Base-by-base conservation (phyloP, 1,140 invertebrate genomes). In the Apis laboriosa region DNA sequence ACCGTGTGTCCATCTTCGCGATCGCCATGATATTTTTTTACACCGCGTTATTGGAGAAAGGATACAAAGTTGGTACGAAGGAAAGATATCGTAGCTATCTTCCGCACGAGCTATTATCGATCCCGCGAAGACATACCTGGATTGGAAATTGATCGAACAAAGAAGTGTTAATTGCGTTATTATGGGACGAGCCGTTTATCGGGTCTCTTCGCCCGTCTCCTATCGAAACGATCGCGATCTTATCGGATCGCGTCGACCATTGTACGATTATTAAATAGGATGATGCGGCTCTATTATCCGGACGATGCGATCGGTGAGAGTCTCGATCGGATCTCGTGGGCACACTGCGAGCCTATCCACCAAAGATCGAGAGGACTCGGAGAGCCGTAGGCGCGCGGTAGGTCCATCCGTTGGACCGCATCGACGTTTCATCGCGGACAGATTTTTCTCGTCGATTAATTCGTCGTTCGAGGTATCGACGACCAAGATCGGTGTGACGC, bases 151-250 rank as follows among this genome's bases (percentile, higher is more conserved):
- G 79, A 85, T 88, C 87, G 83, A 89, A 89, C 88, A 89, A 89
- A 85, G 88, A 89, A 87, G 88, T 89, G 88, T 89, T 89, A 89
- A 89, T 89, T 89, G 88, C 88, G 88, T 89, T 89, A 89, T 89
- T 89, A 89, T 83, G 70, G 86, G 53, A 49, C 76, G 79, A 34
- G 56, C 34, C 8, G 63, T 66, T 88, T 88, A 88, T 88, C 83
- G 87, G 72, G 9, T 28, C 28, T 66, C 28, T 74, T 77, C 80
- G 21, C 67, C 72, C 86, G 74, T 84, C 83, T 61, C 5, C 34
- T 7, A 87, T 82, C 88, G 77, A 85, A 85, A 85, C 88, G 81
- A 88, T 88, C 87, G 86, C 83, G 88, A 89, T 89, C 81, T 87
- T 89, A 89, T 89, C 88, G 83, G 66, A n/a, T 24, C 84, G 58